Percentiles rank a stretch among this genome's conserved stretches.
phyloP scores from a whole-genome alignment of 2,113 vertebrate genomes.

The Pipra filicauda region DNA sequence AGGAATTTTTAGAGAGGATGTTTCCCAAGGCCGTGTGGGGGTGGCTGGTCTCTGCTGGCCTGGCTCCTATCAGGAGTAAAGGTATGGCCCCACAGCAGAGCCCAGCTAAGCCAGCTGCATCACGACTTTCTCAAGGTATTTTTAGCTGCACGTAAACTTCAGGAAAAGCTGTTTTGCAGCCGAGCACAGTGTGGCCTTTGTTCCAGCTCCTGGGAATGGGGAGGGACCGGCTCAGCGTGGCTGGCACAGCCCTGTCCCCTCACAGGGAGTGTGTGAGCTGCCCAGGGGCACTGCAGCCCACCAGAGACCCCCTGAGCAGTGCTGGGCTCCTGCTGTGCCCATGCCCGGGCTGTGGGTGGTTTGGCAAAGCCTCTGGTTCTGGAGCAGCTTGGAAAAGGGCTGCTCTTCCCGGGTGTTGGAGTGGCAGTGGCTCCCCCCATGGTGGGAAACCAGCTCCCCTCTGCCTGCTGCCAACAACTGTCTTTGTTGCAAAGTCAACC shows the following conservation, averaged over 20 bases:
- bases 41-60: background rate
- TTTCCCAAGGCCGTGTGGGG: background rate
- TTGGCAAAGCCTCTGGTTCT: background rate
- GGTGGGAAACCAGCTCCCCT: background rate
- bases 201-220: background rate
- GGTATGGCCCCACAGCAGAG: background rate
- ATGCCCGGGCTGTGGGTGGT: accelerated
- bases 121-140: conserved; percentile 49
- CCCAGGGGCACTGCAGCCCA: background rate
- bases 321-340: background rate
- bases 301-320: background rate
- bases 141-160: conserved; percentile 28
- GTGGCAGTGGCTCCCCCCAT: background rate
- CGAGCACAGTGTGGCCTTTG: conserved; percentile 37
- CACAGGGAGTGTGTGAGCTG: accelerated
- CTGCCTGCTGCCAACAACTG: background rate
- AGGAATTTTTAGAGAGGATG: background rate
- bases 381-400: background rate
- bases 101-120: background rate
- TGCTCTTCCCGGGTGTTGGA: background rate
- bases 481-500: background rate
- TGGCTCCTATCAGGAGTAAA: background rate
- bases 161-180: conserved; percentile 29
- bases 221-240: background rate
- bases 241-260: background rate